Base-by-base conservation (phyloP, 2,113 vertebrate genomes). In the Poicephalus meyeri region DNA sequence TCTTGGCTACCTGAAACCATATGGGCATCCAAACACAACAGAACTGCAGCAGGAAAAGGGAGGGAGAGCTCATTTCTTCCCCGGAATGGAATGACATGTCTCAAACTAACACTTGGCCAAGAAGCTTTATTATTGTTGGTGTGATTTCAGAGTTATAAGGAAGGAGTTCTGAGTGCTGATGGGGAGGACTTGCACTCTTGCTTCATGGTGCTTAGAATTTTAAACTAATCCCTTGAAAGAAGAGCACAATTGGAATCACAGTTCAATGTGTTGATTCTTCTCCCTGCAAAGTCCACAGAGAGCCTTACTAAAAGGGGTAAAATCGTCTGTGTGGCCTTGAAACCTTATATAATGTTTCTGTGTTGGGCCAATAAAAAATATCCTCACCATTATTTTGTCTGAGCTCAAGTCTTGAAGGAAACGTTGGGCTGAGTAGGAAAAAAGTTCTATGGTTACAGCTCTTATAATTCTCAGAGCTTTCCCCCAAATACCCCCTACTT, bases 341-440 rank as follows among this genome's bases (percentile, higher is more conserved):
- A 97, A 95, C 95, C 89, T 84, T 94, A 93, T 95, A 96, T 91
- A 94, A 97, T 91, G 68, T 93, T 94, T 96, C 86, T 92, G 35
- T 95, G 83, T 95, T 92, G 83, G 92, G 71, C 70, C 94, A 97
- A 96, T 97, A 96, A 97, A 96, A 97, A 93, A 93, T 97, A 96
- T 94, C 96, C 95, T 94, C 64, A 74, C 86, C 6, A 0, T 95
- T 96, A 88, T 88, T 96, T 93, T 94, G 92, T 92, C 93, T 97
- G 94, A 93, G 88, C 88, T 91, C 69, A 84, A 92, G 80, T 92
- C 91, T 92, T 95, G 92, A 95, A 97, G 95, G 95, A 97, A 96
- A 95, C 11, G 42, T 92, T 37, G 39, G 91, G 50, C 84, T 16
- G 42, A 95, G 88, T 95, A 94, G 93, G 86, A 94, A 95, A 95